phyloP scores from a whole-genome alignment of 2,113 vertebrate genomes.

The Sarotherodon lohbergeri region DNA sequence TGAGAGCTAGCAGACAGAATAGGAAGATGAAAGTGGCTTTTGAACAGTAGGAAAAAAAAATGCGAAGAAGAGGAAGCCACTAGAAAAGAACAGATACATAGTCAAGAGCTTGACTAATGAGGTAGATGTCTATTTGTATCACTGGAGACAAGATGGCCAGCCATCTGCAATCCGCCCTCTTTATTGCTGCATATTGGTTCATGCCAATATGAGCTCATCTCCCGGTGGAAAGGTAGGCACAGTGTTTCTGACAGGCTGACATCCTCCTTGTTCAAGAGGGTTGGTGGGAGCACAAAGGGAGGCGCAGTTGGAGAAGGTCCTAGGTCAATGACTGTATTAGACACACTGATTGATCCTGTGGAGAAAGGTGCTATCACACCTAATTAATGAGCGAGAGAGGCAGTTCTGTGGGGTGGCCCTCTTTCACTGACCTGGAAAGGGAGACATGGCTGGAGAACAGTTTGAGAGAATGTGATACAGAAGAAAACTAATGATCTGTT shows the following conservation, averaged over 20 bases:
- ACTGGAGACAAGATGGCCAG: constrained; percentile 9
- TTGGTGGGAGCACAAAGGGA: constrained; percentile 18
- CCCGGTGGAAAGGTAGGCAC: constrained; percentile 8
- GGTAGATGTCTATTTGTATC: constrained; percentile 11
- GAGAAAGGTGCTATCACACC: constrained; percentile 45
- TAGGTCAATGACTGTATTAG: constrained; percentile 64
- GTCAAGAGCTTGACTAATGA: constrained; percentile 21
- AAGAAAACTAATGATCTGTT: constrained; percentile 31
- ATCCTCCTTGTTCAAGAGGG: constrained; percentile 21
- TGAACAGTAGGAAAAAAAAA: not conserved
- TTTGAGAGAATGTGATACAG: not conserved
- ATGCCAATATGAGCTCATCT: constrained; percentile 38
- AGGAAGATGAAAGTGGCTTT: not conserved
- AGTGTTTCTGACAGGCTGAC: constrained; percentile 38
- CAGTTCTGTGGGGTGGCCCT: not conserved
- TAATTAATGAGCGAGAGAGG: constrained; percentile 52
- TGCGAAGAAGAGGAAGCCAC: not conserved
- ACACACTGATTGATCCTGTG: constrained; percentile 57
- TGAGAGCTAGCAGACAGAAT: not conserved
- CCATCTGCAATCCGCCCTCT: constrained; percentile 2
- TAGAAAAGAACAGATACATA: not conserved
- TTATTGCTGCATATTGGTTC: constrained; percentile 29
- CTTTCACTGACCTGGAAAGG: constrained; percentile 40
- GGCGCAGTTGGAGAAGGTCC: constrained; percentile 37
- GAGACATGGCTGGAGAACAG: constrained; percentile 8